Evolutionary conservation across 2,888 invertebrate species (phyloP).

Genomic region (Eubasilissa splendida): DNA sequence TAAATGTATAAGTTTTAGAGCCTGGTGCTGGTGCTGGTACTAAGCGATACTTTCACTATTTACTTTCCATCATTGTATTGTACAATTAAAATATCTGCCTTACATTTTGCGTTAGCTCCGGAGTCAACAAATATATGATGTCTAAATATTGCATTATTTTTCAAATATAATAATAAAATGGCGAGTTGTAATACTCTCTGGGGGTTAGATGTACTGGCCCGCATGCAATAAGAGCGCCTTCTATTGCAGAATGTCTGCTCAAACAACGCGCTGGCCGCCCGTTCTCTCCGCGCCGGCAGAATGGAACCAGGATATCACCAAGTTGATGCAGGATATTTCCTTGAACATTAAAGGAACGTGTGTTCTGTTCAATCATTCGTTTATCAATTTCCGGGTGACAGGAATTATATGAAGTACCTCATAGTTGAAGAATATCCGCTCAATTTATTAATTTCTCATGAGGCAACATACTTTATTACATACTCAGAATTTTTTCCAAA

Average conservation of each 20-base stretch:
- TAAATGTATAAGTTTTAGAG: too few species aligned
- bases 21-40: too few species aligned
- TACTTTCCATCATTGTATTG: background rate
- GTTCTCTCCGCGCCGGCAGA: background rate
- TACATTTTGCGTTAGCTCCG: background rate
- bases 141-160: too few species aligned
- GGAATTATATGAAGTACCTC: background rate
- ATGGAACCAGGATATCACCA: background rate
- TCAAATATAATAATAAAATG: constrained; percentile 9
- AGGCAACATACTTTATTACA: background rate
- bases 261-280: constrained; percentile 16
- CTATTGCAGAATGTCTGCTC: constrained; percentile 21
- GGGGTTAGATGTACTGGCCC: background rate
- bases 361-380: background rate
- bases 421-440: background rate
- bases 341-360: background rate
- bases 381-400: too few species aligned
- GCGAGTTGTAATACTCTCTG: background rate
- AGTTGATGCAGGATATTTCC: too few species aligned
- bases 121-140: background rate
- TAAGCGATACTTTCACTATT: too few species aligned
- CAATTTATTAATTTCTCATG: background rate
- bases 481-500: background rate
- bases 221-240: constrained; percentile 36
- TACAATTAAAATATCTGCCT: background rate